Evolutionary conservation across 2,888 invertebrate genomes (phyloP).

Genomic region (Cenopis cana): DNA sequence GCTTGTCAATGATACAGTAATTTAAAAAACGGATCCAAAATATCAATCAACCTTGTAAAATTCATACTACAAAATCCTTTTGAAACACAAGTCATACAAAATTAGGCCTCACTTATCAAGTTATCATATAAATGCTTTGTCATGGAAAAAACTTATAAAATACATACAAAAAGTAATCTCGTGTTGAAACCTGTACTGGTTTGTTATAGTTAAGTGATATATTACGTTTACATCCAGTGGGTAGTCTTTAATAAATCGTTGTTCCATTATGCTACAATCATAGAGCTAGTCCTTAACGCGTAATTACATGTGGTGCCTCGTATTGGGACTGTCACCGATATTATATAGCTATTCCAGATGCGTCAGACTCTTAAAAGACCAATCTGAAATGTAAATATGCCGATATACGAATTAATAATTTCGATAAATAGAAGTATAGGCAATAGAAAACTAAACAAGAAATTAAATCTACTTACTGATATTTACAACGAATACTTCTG

Average conservation of each 20-base stretch:
- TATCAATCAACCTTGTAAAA: slow-evolving; percentile 59
- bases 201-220: slow-evolving; percentile 25
- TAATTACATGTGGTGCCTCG: slow-evolving; percentile 55
- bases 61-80: slow-evolving; percentile 58
- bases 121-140: slow-evolving; percentile 79
- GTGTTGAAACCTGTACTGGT: slow-evolving; percentile 49
- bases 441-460: slow-evolving; percentile 45
- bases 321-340: slow-evolving; percentile 57
- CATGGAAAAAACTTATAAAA: slow-evolving; percentile 76
- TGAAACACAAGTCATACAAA: slow-evolving; percentile 66
- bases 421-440: slow-evolving; percentile 31
- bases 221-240: slow-evolving; percentile 50
- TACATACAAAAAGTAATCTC: slow-evolving; percentile 65
- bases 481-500: slow-evolving; percentile 46
- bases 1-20: slow-evolving; percentile 50
- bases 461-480: slow-evolving; percentile 44
- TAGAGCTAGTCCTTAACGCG: slow-evolving; percentile 59
- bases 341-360: slow-evolving; percentile 79
- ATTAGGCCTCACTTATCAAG: slow-evolving; percentile 79
- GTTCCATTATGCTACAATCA: slow-evolving; percentile 68
- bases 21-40: slow-evolving; percentile 48
- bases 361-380: slow-evolving; percentile 84
- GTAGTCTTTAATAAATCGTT: slow-evolving; percentile 79
- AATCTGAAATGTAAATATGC: slow-evolving; percentile 71
- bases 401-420: slow-evolving; percentile 32